Base-by-base conservation (phyloP, 1,140 invertebrate genomes). In the Diachasma alloeum region DNA sequence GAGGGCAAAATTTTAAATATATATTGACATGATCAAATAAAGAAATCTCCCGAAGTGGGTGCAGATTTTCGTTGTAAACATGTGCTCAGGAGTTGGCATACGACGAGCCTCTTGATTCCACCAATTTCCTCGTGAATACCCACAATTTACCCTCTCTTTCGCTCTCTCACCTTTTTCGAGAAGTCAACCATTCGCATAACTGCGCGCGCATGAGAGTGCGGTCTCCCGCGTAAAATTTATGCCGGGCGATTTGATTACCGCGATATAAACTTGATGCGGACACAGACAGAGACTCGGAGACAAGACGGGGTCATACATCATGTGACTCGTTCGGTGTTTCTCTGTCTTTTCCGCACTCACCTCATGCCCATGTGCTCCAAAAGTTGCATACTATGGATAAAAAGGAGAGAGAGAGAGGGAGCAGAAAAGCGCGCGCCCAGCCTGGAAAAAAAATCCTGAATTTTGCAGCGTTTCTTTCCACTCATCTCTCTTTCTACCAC, bases 221-320 rank as follows among this genome's bases (percentile, higher is more conserved):
- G 56, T 77, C 63, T 77, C 76, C 48, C 75, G 31, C 48, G 81
- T 81, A 75, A 88, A 89, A 89, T 89, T 88, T 90, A 89, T 88
- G 83, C 82, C 80, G 83, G 81, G 83, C 83, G 86, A 89, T 90
- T 90, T 89, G 88, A 90, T 89, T 89, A 89, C 86, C 85, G 83
- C 84, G 88, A 89, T 89, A 89, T 86, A 86, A 88, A 87, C 81
- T 87, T 88, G 86, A 89, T 87, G 86, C 81, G 82, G 83, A 84
- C 81, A 85, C 83, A 76, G 71, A 73, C 63, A 78, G 81, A 80
- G 81, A 83, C 83, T 80, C 77, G 81, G 85, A 82, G 83, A 88
- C 84, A 86, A 87, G 87, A 88, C 84, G 83, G 83, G 85, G 84
- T 85, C 87, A 89, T 89, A 88, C 87, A 90, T 90, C 88, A 89